Base-by-base conservation (phyloP, 2,113 vertebrate genomes). In the Stictonetta naevosa region DNA sequence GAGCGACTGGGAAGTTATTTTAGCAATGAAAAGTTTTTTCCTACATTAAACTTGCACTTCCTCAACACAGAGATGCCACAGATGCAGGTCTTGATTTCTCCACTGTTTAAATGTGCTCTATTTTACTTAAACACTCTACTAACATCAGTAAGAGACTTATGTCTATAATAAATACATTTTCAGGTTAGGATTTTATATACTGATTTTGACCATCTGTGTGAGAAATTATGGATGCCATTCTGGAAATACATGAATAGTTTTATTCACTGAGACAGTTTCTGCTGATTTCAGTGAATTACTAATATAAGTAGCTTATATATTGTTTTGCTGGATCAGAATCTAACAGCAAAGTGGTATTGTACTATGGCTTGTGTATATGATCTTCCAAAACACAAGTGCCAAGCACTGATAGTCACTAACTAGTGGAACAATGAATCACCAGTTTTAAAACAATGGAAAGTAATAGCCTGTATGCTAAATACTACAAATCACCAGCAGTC, bases 391-490 rank as follows among this genome's bases (percentile, higher is more conserved):
- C 2, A 1, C 34, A 76, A 68, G 53, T 80, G 74, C 58, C 78
- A 88, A 75, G 77, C 22, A 56, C 58, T 31, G 55, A 77, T 71
- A 80, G 91, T 31, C 44, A 67, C 86, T 88, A 88, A 67, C 42
- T 5, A 76, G 53, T 4, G 3, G 38, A 96, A 91, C 44, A 91
- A 90, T 52, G 74, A 96, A 66, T 86, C 50, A 60, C 40, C 74
- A 73, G 26, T 93, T 88, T 87, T 75, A 92, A 88, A 93, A 90
- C 75, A 88, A 88, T 52, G 46, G 53, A 71, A 46, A 50, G 5
- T 50, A 84, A 92, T 48, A 69, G 42, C 6, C 64, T 59, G 8
- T 63, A 68, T 38, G 34, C 12, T 68, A 87, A 84, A 83, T 81
- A 42, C 56, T 76, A 76, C 29, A 88, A 42, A 68, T 55, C 38